Evolutionary conservation across 1,140 invertebrate genomes (phyloP).

Genomic region (Ceratoteleas bidentatus): DNA sequence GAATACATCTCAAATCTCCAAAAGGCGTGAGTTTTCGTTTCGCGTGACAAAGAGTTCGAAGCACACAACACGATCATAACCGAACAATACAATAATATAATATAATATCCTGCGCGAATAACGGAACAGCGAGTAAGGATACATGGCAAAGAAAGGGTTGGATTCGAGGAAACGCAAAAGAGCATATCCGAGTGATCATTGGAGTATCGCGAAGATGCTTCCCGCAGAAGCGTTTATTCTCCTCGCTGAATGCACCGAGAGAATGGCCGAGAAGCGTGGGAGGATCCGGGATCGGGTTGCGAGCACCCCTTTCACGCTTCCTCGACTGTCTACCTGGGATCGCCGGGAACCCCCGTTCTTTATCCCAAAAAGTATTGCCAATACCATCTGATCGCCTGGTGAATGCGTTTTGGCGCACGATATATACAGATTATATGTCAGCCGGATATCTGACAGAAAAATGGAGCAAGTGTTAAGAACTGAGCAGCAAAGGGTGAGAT

Average conservation of each 20-base stretch:
- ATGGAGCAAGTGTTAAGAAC: slow-evolving; percentile 41
- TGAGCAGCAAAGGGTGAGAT: not conserved
- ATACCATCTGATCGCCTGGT: slow-evolving; percentile 42
- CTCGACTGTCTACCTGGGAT: slow-evolving; percentile 48
- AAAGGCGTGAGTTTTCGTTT: slow-evolving; percentile 60
- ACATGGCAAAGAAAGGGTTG: slow-evolving; percentile 47
- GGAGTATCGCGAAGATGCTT: slow-evolving; percentile 53
- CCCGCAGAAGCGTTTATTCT: slow-evolving; percentile 41
- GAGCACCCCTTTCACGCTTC: slow-evolving; percentile 58
- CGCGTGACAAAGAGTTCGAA: slow-evolving; percentile 31
- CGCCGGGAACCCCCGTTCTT: slow-evolving; percentile 27
- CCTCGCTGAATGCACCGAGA: slow-evolving; percentile 21
- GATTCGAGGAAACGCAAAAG: slow-evolving; percentile 57
- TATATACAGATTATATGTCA: slow-evolving; percentile 37
- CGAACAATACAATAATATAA: slow-evolving; percentile 31
- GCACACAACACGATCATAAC: slow-evolving; percentile 34
- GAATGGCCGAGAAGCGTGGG: slow-evolving; percentile 48
- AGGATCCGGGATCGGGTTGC: slow-evolving; percentile 59
- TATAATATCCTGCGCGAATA: slow-evolving; percentile 42
- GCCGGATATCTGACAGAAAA: slow-evolving; percentile 36
- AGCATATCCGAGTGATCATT: slow-evolving; percentile 54
- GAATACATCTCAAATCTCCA: no score
- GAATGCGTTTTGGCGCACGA: slow-evolving; percentile 18
- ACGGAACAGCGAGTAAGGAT: slow-evolving; percentile 32
- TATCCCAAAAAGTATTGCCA: slow-evolving; percentile 43